Percentiles rank a stretch among this genome's conserved stretches.
phyloP scores from a whole-genome alignment of 1,140 invertebrate species.

The Holotrichia oblita region DNA sequence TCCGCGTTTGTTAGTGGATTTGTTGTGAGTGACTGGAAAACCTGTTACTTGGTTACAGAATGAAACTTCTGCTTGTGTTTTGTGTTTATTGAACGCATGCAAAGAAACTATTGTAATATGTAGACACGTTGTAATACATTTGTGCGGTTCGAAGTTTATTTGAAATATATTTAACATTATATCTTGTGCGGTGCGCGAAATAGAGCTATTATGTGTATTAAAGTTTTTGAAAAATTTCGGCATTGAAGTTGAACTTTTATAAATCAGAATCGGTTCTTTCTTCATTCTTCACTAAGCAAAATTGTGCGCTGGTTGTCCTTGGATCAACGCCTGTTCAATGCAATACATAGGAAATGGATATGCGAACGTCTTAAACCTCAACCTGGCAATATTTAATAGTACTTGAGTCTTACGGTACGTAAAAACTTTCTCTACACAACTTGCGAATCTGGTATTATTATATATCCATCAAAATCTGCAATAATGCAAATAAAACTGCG shows the following conservation, averaged over 20 bases:
- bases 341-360: slow-evolving; percentile 7
- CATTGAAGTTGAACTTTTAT: too few relatives aligned
- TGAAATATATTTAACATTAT: too few relatives aligned
- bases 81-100: slow-evolving; percentile 31
- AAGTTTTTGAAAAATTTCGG: too few relatives aligned
- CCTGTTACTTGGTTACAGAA: slow-evolving; percentile 33
- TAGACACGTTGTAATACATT: slow-evolving; percentile 6
- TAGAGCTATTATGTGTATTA: too few relatives aligned
- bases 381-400: neutral
- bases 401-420: neutral
- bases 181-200: too few relatives aligned
- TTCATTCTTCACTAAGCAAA: neutral
- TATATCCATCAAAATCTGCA: too few relatives aligned
- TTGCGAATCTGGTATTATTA: too few relatives aligned
- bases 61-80: slow-evolving; percentile 1
- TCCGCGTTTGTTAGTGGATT: slow-evolving; percentile 5
- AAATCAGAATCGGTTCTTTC: neutral
- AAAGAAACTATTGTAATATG: slow-evolving; percentile 13
- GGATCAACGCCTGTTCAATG: neutral
- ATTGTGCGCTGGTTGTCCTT: neutral
- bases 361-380: neutral
- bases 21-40: slow-evolving; percentile 30
- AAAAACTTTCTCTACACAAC: neutral
- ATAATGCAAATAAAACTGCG: too few relatives aligned
- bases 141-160: neutral